These are phyloP conservation scores for Platynereis dumerilii DNA, from an alignment of 2,888 invertebrate species.

Conservation along the genomic window DNA sequence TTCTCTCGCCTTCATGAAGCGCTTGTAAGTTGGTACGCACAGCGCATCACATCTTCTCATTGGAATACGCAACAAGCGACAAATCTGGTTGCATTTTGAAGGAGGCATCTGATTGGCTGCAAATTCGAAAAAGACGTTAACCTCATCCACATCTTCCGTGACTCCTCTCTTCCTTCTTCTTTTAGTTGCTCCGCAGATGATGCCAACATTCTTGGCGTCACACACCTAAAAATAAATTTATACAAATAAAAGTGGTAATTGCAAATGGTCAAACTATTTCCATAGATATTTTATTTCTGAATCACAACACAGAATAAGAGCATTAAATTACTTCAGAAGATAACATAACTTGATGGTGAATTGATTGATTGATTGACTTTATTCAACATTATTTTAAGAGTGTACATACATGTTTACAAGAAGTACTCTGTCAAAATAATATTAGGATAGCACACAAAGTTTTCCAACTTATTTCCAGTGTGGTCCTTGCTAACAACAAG, in stretches of 20 bases:
- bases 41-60: background rate
- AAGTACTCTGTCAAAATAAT: too few species aligned
- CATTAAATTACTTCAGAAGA: too few species aligned
- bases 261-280: too few species aligned
- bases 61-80: background rate
- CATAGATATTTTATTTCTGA: too few species aligned
- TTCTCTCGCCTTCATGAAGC: background rate
- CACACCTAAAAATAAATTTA: background rate
- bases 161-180: background rate
- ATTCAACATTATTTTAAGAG: too few species aligned
- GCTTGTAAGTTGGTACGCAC: background rate
- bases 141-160: background rate
- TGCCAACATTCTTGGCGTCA: background rate
- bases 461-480: too few species aligned
- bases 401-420: too few species aligned
- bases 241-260: background rate
- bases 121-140: background rate
- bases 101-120: background rate
- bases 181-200: background rate
- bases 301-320: too few species aligned
- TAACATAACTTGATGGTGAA: too few species aligned
- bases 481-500: too few species aligned
- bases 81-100: background rate
- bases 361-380: too few species aligned
- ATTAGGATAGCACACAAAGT: too few species aligned